Conservation (phyloP, 2,888 invertebrate species). For the Leptura quadrifasciata region DNA sequence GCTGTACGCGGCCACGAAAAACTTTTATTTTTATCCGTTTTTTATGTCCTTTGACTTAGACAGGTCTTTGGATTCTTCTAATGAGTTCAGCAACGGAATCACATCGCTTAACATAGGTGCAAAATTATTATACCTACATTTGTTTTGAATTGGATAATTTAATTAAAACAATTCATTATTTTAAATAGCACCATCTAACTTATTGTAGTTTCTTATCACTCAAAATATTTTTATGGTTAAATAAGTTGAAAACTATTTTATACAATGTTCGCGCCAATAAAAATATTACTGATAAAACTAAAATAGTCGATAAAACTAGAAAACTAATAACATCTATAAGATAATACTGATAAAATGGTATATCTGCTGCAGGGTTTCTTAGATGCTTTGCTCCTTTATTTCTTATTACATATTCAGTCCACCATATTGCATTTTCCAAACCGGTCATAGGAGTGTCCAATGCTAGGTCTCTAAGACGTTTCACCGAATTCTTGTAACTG, state of each 20-base stretch:
- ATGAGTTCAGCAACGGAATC: too few species aligned
- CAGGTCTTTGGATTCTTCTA: too few species aligned
- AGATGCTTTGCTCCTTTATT: conserved; percentile 58
- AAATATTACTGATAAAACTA: not conserved
- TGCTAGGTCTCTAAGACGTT: not conserved
- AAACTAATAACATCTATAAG: conserved; percentile 57
- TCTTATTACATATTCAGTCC: conserved; percentile 61
- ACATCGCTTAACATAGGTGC: too few species aligned
- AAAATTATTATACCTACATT: too few species aligned
- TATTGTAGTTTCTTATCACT: conserved; percentile 5
- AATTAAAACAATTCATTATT: too few species aligned
- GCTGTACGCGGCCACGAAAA: too few species aligned
- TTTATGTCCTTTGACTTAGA: too few species aligned
- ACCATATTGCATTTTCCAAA: conserved; percentile 59
- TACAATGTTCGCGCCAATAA: not conserved
- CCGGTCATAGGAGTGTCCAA: conserved; percentile 52
- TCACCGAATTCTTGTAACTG: conserved; percentile 18
- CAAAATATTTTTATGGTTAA: not conserved
- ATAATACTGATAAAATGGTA: conserved; percentile 57
- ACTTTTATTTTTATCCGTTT: too few species aligned
- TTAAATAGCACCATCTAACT: not conserved
- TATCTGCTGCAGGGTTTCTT: conserved; percentile 45
- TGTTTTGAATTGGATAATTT: too few species aligned
- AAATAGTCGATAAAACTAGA: conserved; percentile 4
- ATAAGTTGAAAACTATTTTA: conserved; percentile 54